Evolutionary conservation across 2,113 vertebrate genomes (phyloP), one percentile per base, ranked within the genome.

Genomic region (Megalops atlanticus): DNA sequence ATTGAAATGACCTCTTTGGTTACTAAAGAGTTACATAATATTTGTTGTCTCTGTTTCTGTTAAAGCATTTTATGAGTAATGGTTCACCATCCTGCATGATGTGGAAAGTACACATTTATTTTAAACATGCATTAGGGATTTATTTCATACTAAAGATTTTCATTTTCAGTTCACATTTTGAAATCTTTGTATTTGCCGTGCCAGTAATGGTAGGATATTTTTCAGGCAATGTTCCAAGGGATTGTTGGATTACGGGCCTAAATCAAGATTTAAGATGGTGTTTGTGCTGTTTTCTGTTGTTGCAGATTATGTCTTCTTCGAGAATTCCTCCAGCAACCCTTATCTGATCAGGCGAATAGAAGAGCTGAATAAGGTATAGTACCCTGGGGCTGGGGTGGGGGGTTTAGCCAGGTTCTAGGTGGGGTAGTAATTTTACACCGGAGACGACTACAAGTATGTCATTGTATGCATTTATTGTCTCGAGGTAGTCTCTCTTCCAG

Each of bases 261-360:
- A 68, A 24, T 10, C 21, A 24, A 12, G 24, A 33, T 77, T 36
- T 54, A 2, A 52, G 43, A 47, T 45, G 47, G 4, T 45, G 38
- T 38, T 4, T 73, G 35, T 31, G 10, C 11, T 38, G 80, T 21
- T 58, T 69, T 83, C n/a, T 91, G 88, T 82, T 89, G 75, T 94
- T 95, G 10, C 94, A 99, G 98, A 99, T 96, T 99, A 99, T 86
- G 98, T 99, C 81, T 99, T 98, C 92, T 99, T 99, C 93, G 98
- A 99, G 92, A 99, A 99, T 90, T 99, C 98, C 79, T 99, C 98
- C 85, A 99, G 98, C 93, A 99, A 99, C 90, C 98, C 98, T 0
- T 99, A 98, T 92, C 94, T 99, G 81, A 99, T 99, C 91, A 95
- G 98, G 85, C 95, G 98, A 89, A 99, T 99, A 95, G 98, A 99